Evolutionary conservation across 2,113 vertebrate species (phyloP).

Genomic region (Amia ocellicauda): DNA sequence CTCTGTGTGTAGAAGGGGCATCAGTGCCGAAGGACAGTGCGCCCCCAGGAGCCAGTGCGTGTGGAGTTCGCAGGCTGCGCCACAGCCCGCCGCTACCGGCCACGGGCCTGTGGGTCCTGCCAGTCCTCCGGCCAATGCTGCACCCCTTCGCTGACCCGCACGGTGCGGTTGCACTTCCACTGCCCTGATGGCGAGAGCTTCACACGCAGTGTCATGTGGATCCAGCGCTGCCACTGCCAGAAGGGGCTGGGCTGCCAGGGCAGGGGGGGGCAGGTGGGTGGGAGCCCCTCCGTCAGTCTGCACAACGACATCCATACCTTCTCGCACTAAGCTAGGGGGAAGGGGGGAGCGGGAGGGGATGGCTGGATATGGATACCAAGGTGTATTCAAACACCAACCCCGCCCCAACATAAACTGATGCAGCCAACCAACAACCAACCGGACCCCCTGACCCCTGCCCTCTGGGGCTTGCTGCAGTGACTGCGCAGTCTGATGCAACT

Average conservation of each 20-base stretch:
- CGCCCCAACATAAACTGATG: background rate
- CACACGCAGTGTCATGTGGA: slow-evolving; percentile 60
- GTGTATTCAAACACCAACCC: background rate
- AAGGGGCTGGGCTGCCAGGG: slow-evolving; percentile 30
- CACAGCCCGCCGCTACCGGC: slow-evolving; percentile 46
- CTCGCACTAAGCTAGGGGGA: slow-evolving; percentile 38
- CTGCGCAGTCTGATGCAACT: too few relatives aligned
- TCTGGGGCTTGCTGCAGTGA: too few relatives aligned
- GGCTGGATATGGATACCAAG: background rate
- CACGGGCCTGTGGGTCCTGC: slow-evolving; percentile 58
- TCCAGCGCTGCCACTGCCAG: slow-evolving; percentile 58
- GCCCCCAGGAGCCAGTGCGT: slow-evolving; percentile 38
- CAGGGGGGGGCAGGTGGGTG: background rate
- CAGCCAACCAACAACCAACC: background rate
- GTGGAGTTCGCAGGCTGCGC: slow-evolving; percentile 59
- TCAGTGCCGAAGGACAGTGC: slow-evolving; percentile 53
- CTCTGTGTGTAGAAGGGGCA: slow-evolving; percentile 44
- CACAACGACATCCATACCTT: slow-evolving; percentile 71
- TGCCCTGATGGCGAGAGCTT: slow-evolving; percentile 57
- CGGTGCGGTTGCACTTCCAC: slow-evolving; percentile 54
- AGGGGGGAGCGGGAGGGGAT: background rate
- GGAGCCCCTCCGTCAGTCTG: slow-evolving; percentile 46
- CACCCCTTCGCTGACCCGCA: slow-evolving; percentile 49
- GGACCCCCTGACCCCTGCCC: background rate
- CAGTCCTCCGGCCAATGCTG: slow-evolving; percentile 57